These are phyloP conservation scores for Toxotes chatareus DNA, from an alignment of 2,113 vertebrate genomes.

Conservation along the genomic window DNA sequence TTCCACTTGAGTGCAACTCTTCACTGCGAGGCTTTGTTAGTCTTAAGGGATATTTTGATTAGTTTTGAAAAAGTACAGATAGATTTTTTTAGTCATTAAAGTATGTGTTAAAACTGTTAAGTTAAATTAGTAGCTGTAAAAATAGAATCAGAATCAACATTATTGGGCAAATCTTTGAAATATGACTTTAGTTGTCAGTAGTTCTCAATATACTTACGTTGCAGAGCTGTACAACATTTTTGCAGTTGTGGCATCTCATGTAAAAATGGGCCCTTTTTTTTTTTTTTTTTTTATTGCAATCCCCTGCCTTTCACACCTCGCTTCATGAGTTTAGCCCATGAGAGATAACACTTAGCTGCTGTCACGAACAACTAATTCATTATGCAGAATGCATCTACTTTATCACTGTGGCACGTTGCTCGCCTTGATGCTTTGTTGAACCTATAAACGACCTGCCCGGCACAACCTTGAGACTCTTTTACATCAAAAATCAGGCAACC, in stretches of 20 bases:
- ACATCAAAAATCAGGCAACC: conserved; percentile 52
- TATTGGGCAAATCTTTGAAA: no score
- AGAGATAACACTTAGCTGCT: conserved; percentile 33
- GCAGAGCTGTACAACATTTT: neutral
- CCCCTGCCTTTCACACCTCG: neutral
- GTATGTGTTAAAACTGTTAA: no score
- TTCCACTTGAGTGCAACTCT: no score
- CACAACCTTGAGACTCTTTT: conserved; percentile 63
- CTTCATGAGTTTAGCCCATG: conserved; percentile 29
- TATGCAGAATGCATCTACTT: conserved; percentile 51
- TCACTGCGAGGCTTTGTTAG: no score
- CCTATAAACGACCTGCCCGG: conserved; percentile 50
- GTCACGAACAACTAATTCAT: conserved; percentile 43
- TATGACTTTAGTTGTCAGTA: no score
- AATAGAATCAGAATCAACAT: no score
- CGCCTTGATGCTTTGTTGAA: conserved; percentile 48
- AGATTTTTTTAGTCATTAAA: no score
- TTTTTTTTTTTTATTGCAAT: neutral
- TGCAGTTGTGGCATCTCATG: neutral
- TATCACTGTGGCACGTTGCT: conserved; percentile 38
- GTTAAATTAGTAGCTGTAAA: no score
- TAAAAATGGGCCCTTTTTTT: no score
- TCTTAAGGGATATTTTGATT: no score
- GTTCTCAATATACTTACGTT: no score
- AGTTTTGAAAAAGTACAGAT: no score